A percentile compares a stretch with the other conserved stretches of the same genome.
Evolutionary conservation across 92 coral and sea anemone species (phyloP).

Genomic region (Palythoa grandiflora): DNA sequence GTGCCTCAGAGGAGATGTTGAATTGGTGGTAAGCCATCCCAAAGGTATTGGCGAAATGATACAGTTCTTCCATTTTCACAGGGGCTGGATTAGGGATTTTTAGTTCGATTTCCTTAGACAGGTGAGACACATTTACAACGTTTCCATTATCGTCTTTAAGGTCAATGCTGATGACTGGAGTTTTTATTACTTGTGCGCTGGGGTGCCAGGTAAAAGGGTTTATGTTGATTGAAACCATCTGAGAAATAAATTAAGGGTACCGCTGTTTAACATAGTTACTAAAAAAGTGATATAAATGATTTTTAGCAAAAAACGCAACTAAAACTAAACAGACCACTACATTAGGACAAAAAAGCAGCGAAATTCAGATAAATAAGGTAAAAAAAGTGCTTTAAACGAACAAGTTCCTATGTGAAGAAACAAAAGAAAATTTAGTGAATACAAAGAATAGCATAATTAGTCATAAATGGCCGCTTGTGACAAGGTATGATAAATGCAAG

Average conservation of each 20-base stretch:
- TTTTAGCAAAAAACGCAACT: too few species aligned
- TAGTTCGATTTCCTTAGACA: slow-evolving; percentile 76
- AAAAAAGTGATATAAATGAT: background rate
- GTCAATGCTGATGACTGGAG: slow-evolving; percentile 81
- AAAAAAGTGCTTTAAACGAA: too few species aligned
- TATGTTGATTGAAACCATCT: slow-evolving; percentile 78
- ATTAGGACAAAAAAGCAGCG: too few species aligned
- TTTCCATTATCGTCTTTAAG: slow-evolving; percentile 73
- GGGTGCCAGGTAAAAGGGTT: slow-evolving; percentile 95
- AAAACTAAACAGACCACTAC: too few species aligned
- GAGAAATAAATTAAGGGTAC: background rate
- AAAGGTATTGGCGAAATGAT: slow-evolving; percentile 21
- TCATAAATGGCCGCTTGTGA: too few species aligned
- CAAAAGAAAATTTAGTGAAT: too few species aligned
- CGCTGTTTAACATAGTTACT: background rate
- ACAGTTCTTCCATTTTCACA: slow-evolving; percentile 15
- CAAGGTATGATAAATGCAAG: too few species aligned
- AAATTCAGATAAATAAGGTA: too few species aligned
- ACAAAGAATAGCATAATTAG: too few species aligned
- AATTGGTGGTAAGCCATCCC: slow-evolving; percentile 80
- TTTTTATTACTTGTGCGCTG: slow-evolving; percentile 70
- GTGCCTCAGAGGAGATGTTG: slow-evolving; percentile 65
- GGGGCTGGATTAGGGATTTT: slow-evolving; percentile 54
- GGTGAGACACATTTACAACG: slow-evolving; percentile 68
- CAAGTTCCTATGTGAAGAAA: too few species aligned